A percentile compares a stretch with the other conserved stretches of the same genome.
These are phyloP conservation scores for Cyphomyrmex costatus DNA, from an alignment of 1,140 invertebrate species.

Conservation along the genomic window DNA sequence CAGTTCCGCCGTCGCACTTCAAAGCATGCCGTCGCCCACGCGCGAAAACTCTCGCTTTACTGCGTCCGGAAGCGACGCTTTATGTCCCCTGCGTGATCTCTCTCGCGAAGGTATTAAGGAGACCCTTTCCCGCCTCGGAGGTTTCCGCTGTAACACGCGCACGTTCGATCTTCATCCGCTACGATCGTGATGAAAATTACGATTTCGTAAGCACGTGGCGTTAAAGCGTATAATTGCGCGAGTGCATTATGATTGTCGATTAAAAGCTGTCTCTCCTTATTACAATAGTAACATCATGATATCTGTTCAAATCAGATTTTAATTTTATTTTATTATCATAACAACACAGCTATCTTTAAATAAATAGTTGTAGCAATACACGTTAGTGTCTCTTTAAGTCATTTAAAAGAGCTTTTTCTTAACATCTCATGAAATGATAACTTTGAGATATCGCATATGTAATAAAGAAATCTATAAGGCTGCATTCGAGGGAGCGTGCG, in stretches of 20 bases:
- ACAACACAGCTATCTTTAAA: no score
- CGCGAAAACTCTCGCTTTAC: slow-evolving; percentile 63
- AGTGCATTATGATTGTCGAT: neutral
- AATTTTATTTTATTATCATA: no score
- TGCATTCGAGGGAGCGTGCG: no score
- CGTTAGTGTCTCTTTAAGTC: no score
- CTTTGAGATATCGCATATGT: no score
- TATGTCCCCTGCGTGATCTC: slow-evolving; percentile 58
- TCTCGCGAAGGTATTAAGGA: slow-evolving; percentile 64
- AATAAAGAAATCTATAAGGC: no score
- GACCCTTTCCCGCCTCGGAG: neutral
- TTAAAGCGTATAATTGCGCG: neutral
- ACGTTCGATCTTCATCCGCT: neutral
- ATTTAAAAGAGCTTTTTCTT: no score
- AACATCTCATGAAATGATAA: no score
- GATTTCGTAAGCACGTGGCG: neutral
- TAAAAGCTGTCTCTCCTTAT: neutral
- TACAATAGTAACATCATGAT: no score
- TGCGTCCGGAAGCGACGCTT: slow-evolving; percentile 65
- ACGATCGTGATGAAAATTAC: neutral
- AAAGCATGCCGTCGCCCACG: slow-evolving; percentile 65
- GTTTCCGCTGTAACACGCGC: neutral
- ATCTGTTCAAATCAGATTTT: no score
- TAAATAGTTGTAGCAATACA: no score
- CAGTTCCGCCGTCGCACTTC: slow-evolving; percentile 58